phyloP scores from a whole-genome alignment of 1,140 invertebrate species.

The Hycleus cichorii region DNA sequence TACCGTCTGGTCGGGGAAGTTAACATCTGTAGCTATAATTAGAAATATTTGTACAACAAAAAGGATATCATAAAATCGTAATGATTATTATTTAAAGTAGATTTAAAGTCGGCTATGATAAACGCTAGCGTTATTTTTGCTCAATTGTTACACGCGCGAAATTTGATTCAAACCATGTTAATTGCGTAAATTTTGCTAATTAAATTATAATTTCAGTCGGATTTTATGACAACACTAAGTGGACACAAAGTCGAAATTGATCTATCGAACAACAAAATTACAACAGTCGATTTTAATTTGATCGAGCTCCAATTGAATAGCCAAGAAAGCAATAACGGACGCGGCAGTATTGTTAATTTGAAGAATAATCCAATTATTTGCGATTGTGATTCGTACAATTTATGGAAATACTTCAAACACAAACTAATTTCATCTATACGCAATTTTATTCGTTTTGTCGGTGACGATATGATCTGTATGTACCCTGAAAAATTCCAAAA shows the following conservation, averaged over 20 bases:
- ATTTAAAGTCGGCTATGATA: too few species aligned
- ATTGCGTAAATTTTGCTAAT: too few species aligned
- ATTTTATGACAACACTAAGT: neutral
- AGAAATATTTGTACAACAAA: too few species aligned
- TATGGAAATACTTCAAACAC: conserved; percentile 7
- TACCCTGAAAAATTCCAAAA: neutral
- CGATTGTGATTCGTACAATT: conserved; percentile 14
- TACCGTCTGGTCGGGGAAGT: too few species aligned
- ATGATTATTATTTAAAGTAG: too few species aligned
- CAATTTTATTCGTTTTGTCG: conserved; percentile 2
- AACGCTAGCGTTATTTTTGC: too few species aligned
- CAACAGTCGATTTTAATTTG: neutral
- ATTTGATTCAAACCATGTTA: too few species aligned
- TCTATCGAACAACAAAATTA: conserved; percentile 14
- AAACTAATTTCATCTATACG: conserved; percentile 1
- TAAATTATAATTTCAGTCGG: conserved; percentile 1
- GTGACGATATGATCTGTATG: conserved; percentile 5
- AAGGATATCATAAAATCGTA: too few species aligned
- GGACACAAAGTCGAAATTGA: neutral
- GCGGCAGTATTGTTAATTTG: neutral
- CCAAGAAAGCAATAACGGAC: neutral
- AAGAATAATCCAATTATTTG: conserved; percentile 18
- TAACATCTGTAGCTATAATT: too few species aligned
- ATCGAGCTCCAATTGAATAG: neutral
- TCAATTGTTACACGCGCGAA: too few species aligned